Percentiles rank a stretch among this genome's conserved stretches.
Conservation (phyloP, 2,888 invertebrate genomes). For the Pristionchus japonicus region DNA sequence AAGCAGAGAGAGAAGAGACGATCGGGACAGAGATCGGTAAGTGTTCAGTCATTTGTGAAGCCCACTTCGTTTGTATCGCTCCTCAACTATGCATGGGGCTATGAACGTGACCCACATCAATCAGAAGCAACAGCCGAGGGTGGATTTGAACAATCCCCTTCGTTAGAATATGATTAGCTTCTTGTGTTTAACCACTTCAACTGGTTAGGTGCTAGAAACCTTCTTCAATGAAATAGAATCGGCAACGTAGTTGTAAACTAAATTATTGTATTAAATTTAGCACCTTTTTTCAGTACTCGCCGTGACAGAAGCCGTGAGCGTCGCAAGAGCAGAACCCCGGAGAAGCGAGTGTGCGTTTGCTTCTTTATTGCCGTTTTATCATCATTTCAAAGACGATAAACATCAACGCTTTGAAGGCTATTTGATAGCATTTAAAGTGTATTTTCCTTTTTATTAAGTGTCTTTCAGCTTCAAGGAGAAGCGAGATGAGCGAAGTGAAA, state of each 20-base stretch:
- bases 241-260: not conserved
- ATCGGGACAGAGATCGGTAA: slow-evolving; percentile 41
- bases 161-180: no score
- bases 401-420: not conserved
- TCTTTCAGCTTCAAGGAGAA: slow-evolving; percentile 50
- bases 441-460: not conserved
- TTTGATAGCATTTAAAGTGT: not conserved
- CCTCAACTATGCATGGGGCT: no score
- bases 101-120: no score
- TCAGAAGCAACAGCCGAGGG: no score
- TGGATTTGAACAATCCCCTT: no score
- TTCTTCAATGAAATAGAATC: no score
- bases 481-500: slow-evolving; percentile 49
- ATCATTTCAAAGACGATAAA: not conserved
- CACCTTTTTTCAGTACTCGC: slow-evolving; percentile 16
- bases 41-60: not conserved
- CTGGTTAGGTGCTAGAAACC: no score
- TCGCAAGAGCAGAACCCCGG: slow-evolving; percentile 37
- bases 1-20: slow-evolving; percentile 44
- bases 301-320: slow-evolving; percentile 39
- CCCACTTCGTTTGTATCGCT: no score
- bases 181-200: no score
- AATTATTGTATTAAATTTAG: not conserved
- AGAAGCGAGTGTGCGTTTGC: slow-evolving; percentile 41
- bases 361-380: not conserved